Percentiles rank a stretch among this genome's conserved stretches.
Conservation (phyloP, 1,140 invertebrate species). For the Temnothorax longispinosus region DNA sequence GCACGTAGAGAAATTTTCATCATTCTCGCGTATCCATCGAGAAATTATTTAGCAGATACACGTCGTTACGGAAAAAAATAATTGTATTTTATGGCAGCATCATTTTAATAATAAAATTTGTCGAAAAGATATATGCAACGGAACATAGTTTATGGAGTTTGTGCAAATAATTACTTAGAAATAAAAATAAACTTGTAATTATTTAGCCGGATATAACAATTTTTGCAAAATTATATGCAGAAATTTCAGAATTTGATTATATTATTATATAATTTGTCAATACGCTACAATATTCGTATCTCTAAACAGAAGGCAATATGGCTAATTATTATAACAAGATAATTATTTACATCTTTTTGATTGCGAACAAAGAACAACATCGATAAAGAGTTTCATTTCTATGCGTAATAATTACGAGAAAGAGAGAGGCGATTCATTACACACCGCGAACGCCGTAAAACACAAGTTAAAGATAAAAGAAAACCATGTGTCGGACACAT, state of each 20-base stretch:
- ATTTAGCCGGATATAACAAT: background rate
- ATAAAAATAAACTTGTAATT: background rate
- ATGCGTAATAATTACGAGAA: background rate
- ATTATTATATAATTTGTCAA: background rate
- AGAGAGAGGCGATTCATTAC: background rate
- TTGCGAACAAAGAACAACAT: background rate
- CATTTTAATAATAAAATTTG: background rate
- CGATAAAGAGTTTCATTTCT: background rate
- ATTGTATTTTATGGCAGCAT: background rate
- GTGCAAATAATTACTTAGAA: background rate
- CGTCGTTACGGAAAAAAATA: background rate
- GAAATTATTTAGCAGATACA: background rate
- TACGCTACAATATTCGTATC: background rate
- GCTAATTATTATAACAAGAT: background rate
- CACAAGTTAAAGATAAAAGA: constrained; percentile 33
- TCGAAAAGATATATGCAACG: background rate
- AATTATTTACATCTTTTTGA: background rate
- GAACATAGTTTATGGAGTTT: background rate
- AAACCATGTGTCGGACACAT: background rate
- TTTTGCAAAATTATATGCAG: constrained; percentile 1
- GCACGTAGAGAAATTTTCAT: constrained; percentile 68
- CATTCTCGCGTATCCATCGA: constrained; percentile 9
- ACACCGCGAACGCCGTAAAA: background rate
- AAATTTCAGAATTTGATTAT: background rate
- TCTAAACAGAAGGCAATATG: background rate